A percentile compares a stretch with the other conserved stretches of the same genome.
Evolutionary conservation across 2,797 vertebrate species (phyloP).

Genomic region (Thaleichthys pacificus): DNA sequence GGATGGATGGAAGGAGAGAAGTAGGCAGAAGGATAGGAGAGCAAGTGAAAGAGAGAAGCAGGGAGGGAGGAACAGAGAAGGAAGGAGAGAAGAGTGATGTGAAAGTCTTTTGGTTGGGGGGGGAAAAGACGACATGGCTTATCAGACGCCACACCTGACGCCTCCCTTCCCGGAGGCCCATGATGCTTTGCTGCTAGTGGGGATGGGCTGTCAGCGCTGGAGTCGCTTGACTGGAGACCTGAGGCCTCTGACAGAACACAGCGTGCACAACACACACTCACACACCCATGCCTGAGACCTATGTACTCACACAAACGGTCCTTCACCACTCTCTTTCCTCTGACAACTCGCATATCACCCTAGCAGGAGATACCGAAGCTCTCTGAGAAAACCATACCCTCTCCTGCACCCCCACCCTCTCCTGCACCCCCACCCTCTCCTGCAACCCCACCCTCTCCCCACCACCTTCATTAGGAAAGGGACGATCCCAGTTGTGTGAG

Average conservation of each 20-base stretch:
- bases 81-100: not conserved
- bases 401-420: too few species aligned
- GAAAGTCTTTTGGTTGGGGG: not conserved
- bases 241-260: conserved; percentile 13
- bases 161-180: not conserved
- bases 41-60: conserved; percentile 18
- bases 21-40: not conserved
- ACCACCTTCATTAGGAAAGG: too few species aligned
- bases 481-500: too few species aligned
- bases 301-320: not conserved
- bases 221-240: conserved; percentile 14
- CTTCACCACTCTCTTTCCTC: too few species aligned
- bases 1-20: not conserved
- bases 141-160: conserved; percentile 5
- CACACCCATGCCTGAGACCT: not conserved
- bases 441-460: too few species aligned
- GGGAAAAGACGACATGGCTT: not conserved
- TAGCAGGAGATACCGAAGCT: too few species aligned
- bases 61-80: not conserved
- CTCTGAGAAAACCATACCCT: too few species aligned
- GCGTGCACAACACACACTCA: conserved; percentile 4
- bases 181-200: conserved; percentile 14
- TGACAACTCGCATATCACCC: too few species aligned
- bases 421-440: too few species aligned
- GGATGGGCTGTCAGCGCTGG: conserved; percentile 23